These are phyloP conservation scores for Poecilia velifera DNA, from an alignment of 2,797 vertebrate species.

Conservation along the genomic window DNA sequence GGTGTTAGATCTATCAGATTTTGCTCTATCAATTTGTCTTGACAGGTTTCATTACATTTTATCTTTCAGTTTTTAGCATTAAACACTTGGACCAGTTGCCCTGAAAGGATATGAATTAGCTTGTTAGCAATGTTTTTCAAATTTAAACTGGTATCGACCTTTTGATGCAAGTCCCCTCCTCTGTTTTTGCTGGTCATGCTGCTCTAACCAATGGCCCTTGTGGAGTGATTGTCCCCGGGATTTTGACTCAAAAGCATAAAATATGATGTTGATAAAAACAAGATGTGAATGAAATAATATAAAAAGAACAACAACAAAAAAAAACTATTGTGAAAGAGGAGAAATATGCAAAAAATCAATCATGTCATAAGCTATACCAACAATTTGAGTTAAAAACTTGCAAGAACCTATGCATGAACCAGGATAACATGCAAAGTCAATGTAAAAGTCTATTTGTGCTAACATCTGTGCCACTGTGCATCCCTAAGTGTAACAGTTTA, in stretches of 20 bases:
- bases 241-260: neutral
- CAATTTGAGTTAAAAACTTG: neutral
- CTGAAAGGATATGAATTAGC: neutral
- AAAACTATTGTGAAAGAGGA: neutral
- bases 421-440: neutral
- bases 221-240: neutral
- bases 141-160: neutral
- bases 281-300: neutral
- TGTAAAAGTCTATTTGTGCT: neutral
- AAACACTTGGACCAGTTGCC: neutral
- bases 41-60: neutral
- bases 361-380: neutral
- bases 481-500: neutral
- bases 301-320: neutral
- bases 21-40: neutral
- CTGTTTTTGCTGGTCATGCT: neutral
- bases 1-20: neutral
- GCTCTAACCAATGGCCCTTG: neutral
- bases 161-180: neutral
- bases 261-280: neutral
- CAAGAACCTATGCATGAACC: neutral
- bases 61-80: neutral
- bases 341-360: neutral
- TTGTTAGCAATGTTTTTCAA: slow-evolving; percentile 1
- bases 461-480: neutral